A percentile compares a stretch with the other conserved stretches of the same genome.
These are phyloP conservation scores for Athalia circularis DNA, from an alignment of 2,888 invertebrate genomes.

Conservation along the genomic window DNA sequence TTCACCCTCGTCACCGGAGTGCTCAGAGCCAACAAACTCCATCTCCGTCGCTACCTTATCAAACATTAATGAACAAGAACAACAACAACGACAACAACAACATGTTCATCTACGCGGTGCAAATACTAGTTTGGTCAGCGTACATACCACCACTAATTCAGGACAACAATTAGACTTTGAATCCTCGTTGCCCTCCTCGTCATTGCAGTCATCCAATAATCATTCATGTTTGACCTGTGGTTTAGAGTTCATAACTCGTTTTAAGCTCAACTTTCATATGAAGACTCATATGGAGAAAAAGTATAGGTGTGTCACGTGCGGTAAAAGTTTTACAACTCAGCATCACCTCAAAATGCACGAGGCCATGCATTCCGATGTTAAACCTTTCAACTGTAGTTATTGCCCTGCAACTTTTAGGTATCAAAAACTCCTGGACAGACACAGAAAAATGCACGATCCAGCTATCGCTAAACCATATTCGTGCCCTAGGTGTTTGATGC, in stretches of 20 bases:
- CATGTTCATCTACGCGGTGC: background rate
- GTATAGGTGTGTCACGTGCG: constrained; percentile 67
- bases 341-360: constrained; percentile 69
- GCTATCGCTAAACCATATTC: constrained; percentile 68
- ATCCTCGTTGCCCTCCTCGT: constrained; percentile 55
- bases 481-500: constrained; percentile 70
- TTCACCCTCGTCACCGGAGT: constrained; percentile 69
- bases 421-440: constrained; percentile 70
- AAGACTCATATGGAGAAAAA: constrained; percentile 64
- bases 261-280: constrained; percentile 70
- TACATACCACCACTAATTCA: constrained; percentile 18
- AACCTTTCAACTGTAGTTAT: constrained; percentile 68
- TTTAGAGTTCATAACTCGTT: constrained; percentile 66
- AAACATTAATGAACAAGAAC: too few relatives aligned
- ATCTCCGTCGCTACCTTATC: background rate
- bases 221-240: constrained; percentile 68
- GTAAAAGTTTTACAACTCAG: constrained; percentile 65
- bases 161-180: constrained; percentile 52
- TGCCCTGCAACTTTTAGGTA: constrained; percentile 72
- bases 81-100: too few relatives aligned
- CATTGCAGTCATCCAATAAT: constrained; percentile 53
- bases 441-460: constrained; percentile 69
- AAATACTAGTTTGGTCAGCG: constrained; percentile 3
- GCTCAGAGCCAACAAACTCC: constrained; percentile 25
- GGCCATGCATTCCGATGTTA: constrained; percentile 64